phyloP scores from a whole-genome alignment of 2,113 vertebrate genomes.

The Lepus timidus region DNA sequence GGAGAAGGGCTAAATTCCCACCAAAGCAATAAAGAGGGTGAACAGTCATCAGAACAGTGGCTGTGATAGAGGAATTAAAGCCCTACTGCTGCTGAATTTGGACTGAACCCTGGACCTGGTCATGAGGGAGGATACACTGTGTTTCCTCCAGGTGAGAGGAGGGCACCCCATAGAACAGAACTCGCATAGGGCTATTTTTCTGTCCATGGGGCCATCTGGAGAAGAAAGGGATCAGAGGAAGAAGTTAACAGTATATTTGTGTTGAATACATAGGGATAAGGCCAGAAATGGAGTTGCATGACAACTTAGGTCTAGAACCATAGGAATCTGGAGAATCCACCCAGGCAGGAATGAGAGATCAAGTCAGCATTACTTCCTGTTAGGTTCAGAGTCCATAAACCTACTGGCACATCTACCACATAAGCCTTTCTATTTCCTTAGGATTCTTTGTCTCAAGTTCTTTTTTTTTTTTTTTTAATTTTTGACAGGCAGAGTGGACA shows the following conservation, averaged over 20 bases:
- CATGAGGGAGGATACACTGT: not conserved
- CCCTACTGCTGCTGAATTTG: not conserved
- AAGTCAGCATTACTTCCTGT: not conserved
- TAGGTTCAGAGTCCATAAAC: not conserved
- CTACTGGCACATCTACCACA: not conserved
- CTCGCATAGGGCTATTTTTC: not conserved
- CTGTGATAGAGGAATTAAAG: not conserved
- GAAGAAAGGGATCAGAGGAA: not conserved
- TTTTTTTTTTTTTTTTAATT: no score
- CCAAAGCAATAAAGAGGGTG: not conserved
- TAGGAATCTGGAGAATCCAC: not conserved
- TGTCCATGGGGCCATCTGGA: not conserved
- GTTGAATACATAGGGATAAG: accelerated
- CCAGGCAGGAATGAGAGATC: not conserved
- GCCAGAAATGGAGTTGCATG: not conserved
- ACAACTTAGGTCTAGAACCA: not conserved
- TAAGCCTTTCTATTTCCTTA: not conserved
- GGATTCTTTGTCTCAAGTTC: not conserved
- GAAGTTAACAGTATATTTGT: not conserved
- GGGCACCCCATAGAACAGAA: not conserved
- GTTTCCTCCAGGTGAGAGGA: not conserved
- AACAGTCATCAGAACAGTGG: not conserved
- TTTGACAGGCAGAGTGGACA: no score
- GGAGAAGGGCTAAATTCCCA: not conserved
- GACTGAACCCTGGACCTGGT: not conserved